Evolutionary conservation across 2,797 vertebrate genomes (phyloP), one percentile per base, ranked within the genome.

Genomic region (Neosilurus hyrtlii): DNA sequence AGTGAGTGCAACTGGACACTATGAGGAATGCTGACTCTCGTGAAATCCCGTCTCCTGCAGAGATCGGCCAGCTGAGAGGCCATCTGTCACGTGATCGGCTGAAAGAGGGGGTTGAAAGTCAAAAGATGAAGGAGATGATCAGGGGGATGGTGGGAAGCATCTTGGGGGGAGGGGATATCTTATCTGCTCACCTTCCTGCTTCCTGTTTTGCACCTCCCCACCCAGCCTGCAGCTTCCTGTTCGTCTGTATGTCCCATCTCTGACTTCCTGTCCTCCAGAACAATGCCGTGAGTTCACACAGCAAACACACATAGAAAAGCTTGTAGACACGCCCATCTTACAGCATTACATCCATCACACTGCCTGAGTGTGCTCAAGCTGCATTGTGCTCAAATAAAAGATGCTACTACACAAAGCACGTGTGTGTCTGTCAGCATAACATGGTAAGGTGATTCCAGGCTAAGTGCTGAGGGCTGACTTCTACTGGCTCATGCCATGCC

Each of bases 121-220:
- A 78, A 80, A 68, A 86, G 89, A 86, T 56, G 52, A 71, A 51
- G 61, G 49, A 82, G 76, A 89, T 84, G 88, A 66, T 14, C 35
- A 57, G 68, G 75, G 80, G 52, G 80, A 71, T 49, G 75, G 87
- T 84, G 87, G 74, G 81, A 83, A 89, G 86, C 88, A 84, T 87
- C 85, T 79, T 84, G 86, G 89, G 14, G 61, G 35, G 11, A 26
- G 22, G 63, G 61, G 89, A 89, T 90, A 89, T 92, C 90, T 93
- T 92, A 93, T 94, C 91, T 51, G 79, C n/a, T 82, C 81, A 73
- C 90, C 85, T 93, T 91, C 89, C 90, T 88, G 90, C 90, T 93
- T 95, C 94, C 94, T 94, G 94, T 94, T 94, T 93, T 92, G 82
- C 70, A 67, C 26, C 78, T 83, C 89, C 86, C 72, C 87, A 87